Conservation (phyloP, 2,888 invertebrate genomes). For the Nesidiocoris tenuis region DNA sequence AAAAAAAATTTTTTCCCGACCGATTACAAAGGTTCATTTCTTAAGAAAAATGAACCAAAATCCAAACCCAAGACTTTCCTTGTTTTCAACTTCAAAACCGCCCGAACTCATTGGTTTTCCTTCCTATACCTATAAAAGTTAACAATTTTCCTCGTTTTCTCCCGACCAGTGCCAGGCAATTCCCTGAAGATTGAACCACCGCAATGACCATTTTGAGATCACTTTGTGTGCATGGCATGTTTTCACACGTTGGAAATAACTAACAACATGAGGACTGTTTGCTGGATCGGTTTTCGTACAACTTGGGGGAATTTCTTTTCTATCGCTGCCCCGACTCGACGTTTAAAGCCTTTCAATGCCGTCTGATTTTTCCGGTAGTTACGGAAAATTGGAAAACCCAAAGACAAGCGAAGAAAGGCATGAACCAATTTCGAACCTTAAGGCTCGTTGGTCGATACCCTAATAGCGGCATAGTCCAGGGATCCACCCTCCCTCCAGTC, state of each 20-base stretch:
- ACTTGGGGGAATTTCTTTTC: not conserved
- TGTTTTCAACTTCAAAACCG: too few species aligned
- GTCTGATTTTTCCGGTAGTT: not conserved
- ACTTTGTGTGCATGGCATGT: not conserved
- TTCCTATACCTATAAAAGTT: too few species aligned
- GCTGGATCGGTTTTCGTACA: not conserved
- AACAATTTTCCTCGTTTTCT: too few species aligned
- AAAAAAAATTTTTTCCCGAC: too few species aligned
- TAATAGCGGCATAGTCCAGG: not conserved
- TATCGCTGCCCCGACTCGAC: not conserved
- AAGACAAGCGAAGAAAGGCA: not conserved
- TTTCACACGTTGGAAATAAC: not conserved
- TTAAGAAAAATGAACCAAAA: too few species aligned
- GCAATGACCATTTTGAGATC: too few species aligned
- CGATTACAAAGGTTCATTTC: too few species aligned
- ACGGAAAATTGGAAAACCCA: not conserved
- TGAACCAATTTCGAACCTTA: not conserved
- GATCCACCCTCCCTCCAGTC: too few species aligned
- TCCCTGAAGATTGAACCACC: too few species aligned
- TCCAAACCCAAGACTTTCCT: too few species aligned
- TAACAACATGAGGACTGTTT: not conserved
- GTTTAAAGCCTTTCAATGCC: not conserved
- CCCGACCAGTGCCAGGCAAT: too few species aligned
- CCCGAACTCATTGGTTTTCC: too few species aligned
- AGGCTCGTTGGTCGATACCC: not conserved